Conservation (phyloP, 1,140 invertebrate genomes). For the Drosophila sp. region DNA sequence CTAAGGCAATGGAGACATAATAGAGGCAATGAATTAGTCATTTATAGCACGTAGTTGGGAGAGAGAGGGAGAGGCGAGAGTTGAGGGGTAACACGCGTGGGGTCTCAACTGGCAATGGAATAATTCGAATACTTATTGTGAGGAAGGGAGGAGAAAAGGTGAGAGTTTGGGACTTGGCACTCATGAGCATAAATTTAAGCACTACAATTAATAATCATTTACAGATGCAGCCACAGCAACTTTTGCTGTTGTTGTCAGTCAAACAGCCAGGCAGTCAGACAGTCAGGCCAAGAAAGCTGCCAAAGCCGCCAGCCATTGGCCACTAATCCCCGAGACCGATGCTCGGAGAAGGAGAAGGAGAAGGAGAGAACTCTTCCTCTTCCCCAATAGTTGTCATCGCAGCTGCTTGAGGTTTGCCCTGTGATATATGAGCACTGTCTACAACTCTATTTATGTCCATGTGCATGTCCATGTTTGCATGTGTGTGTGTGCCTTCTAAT, state of each 20-base stretch:
- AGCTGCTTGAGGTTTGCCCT: constrained; percentile 64
- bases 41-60: constrained; percentile 68
- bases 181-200: constrained; percentile 54
- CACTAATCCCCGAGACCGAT: constrained; percentile 44
- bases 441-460: constrained; percentile 61
- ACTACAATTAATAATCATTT: constrained; percentile 81
- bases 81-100: constrained; percentile 44
- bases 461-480: not conserved
- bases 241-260: constrained; percentile 55
- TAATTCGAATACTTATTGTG: constrained; percentile 36
- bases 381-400: constrained; percentile 38
- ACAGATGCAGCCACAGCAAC: constrained; percentile 49
- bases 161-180: not conserved
- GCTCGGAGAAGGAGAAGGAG: constrained; percentile 8
- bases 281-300: constrained; percentile 27
- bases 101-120: constrained; percentile 54
- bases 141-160: not conserved
- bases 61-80: not conserved
- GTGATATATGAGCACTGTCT: constrained; percentile 59
- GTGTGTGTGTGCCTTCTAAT: constrained; percentile 22
- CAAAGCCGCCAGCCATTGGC: constrained; percentile 33
- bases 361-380: not conserved
- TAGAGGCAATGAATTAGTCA: constrained; percentile 70
- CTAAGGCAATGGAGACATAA: constrained; percentile 24
- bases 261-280: no score